Percentiles rank a stretch among this genome's conserved stretches.
These are phyloP conservation scores for Abrostola tripartita DNA, from an alignment of 2,888 invertebrate species.

Conservation along the genomic window DNA sequence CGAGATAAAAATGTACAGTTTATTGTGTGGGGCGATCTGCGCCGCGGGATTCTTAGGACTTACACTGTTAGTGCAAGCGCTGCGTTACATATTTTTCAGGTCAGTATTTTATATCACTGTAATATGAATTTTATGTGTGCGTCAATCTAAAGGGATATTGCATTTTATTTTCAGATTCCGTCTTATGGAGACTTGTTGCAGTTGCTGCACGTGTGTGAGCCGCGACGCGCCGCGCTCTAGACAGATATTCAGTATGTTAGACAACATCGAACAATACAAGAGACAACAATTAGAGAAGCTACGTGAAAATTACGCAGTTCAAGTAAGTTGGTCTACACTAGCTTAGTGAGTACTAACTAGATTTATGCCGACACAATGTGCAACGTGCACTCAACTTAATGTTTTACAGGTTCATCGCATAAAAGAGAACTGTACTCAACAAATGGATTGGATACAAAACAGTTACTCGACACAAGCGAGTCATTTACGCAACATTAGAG, in stretches of 20 bases:
- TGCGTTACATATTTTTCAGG: constrained; percentile 91
- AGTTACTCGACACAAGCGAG: constrained; percentile 96
- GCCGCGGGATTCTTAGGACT: constrained; percentile 93
- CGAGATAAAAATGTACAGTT: constrained; percentile 94
- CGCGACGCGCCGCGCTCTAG: constrained; percentile 93
- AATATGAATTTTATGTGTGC: constrained; percentile 11
- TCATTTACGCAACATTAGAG: constrained; percentile 95
- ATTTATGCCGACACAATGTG: neutral
- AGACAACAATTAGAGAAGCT: constrained; percentile 95
- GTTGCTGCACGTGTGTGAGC: constrained; percentile 92
- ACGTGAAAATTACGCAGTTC: constrained; percentile 96
- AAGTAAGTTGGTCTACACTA: constrained; percentile 86
- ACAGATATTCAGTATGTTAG: constrained; percentile 95
- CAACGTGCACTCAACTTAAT: constrained; percentile 7
- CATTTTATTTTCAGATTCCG: constrained; percentile 89
- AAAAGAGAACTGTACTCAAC: constrained; percentile 97
- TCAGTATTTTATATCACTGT: constrained; percentile 77
- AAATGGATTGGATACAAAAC: constrained; percentile 97
- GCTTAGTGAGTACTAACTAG: no score
- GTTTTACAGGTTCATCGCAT: constrained; percentile 93
- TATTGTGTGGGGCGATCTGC: constrained; percentile 93
- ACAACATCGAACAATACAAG: constrained; percentile 96
- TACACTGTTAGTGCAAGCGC: constrained; percentile 93
- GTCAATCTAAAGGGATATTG: constrained; percentile 24
- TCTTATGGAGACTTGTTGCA: constrained; percentile 92